Base-by-base conservation (phyloP, 2,113 vertebrate genomes). In the Nycticorax nycticorax region DNA sequence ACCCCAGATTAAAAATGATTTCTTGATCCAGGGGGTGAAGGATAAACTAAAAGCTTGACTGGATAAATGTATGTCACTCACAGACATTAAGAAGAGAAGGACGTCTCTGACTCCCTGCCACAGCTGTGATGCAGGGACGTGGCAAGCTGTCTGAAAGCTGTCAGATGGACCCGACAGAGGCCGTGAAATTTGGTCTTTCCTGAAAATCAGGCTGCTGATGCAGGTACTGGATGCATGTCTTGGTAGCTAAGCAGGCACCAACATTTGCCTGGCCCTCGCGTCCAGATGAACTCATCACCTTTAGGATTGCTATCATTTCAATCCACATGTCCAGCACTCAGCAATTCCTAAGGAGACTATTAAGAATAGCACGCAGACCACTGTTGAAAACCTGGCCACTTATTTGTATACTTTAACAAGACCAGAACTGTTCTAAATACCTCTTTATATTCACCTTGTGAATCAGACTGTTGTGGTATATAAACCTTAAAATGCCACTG, bases 391-490 rank as follows among this genome's bases (percentile, higher is more conserved):
- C 6, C n/a, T 57, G 37, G 13, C 8, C 15, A 28, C 32, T 89
- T 87, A 13, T 69, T 32, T 77, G 18, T 56, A 10, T 17, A 62
- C 35, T 94, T 91, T 75, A 79, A 43, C 7, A 82, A 48, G 45
- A 45, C 20, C 2, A 2, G 3, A 8, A 37, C 14, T 76, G 24
- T 55, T 82, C 28, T 74, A 83, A 88, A 85, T 24, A 53, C 8
- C 8, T 77, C n/a, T 89, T 94, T 83, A 48, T 52, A 92, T 88
- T 92, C 87, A 63, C 50, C 92, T 94, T 67, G 39, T 71, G 77
- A 60, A 71, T 94, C 55, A 88, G 81, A 64, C 27, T 66, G 12
- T 72, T 33, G 21, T 57, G 28, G 53, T 88, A 92, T 53, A 77
- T 50, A 95, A 96, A 77, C 7, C 35, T 67, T 81, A 86, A 96